Evolutionary conservation across 2,888 invertebrate genomes (phyloP), one percentile per base, ranked within the genome.

Genomic region (Oithona nana): DNA sequence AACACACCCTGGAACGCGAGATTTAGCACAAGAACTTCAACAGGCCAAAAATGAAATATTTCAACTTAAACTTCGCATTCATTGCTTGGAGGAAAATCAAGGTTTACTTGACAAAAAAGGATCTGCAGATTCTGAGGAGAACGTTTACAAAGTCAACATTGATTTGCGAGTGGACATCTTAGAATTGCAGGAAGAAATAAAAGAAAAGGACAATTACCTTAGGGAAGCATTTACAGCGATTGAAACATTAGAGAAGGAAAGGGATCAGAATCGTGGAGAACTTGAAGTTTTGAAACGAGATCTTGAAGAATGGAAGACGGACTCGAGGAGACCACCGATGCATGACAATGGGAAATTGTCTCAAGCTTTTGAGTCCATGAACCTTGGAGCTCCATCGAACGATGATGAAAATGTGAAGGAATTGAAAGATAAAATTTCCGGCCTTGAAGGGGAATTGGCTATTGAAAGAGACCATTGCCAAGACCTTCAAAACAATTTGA

Each of bases 11-110:
- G n/a, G n/a, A n/a, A n/a, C n/a, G n/a, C n/a, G n/a, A n/a, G n/a
- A n/a, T n/a, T n/a, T n/a, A n/a, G n/a, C n/a, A n/a, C 64, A 71
- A 70, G 66, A 67, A 69, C 11, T 39, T 6, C 6, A 39, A 39
- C 6, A 39, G 39, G 39, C 39, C 16, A 6, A 16, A 6, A 39
- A 39, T 39, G 39, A 39, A 16, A 39, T 39, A 6, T 39, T 39
- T 39, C 8, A 16, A 16, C 39, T 39, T 6, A 39, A 39, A 16
- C 39, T 39, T 39, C 39, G 39, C 39, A 39, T 39, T 39, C 39
- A 39, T 39, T 16, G 6, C 16, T 16, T 39, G 39, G 39, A 39
- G 16, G 39, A 39, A 16, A 39, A 16, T 16, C 39, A 39, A 39
- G 39, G 39, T 39, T 16, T 39, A 16, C 8, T 16, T 39, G 39